Evolutionary conservation across 2,888 invertebrate species (phyloP).

Genomic region (Diaperis boleti): DNA sequence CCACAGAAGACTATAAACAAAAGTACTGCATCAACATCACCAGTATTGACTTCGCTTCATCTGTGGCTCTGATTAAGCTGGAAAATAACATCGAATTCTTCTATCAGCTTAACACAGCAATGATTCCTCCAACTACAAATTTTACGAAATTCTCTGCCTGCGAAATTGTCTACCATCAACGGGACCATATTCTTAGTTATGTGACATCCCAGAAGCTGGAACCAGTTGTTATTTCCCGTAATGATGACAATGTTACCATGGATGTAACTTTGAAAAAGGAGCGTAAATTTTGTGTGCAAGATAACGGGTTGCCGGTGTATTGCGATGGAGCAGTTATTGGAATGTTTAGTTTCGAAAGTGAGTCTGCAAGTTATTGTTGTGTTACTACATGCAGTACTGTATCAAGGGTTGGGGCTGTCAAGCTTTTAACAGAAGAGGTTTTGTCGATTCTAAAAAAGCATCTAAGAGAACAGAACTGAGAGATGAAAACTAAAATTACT

Average conservation of each 20-base stretch:
- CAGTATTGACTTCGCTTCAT: not conserved
- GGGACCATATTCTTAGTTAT: not conserved
- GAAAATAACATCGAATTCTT: not conserved
- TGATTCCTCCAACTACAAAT: constrained; percentile 3
- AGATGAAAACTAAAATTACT: no score
- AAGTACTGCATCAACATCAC: constrained; percentile 11
- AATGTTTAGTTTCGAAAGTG: not conserved
- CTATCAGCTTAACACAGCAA: constrained; percentile 10
- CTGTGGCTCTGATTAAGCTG: not conserved
- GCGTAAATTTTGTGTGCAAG: not conserved
- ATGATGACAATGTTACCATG: not conserved
- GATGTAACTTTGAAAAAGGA: not conserved
- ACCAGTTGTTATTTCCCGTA: not conserved
- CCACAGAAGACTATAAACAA: not conserved
- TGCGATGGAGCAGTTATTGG: constrained; percentile 16
- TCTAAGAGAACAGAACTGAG: no score
- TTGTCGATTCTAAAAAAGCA: not conserved
- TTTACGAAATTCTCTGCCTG: not conserved
- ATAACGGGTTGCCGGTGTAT: constrained; percentile 11
- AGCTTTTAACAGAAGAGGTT: not conserved
- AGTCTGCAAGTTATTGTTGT: not conserved
- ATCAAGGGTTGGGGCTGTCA: not conserved
- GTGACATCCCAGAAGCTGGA: not conserved
- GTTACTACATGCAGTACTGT: not conserved
- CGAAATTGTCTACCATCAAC: constrained; percentile 2